Conservation (phyloP, 2,888 invertebrate species). For the Ceramica pisi region DNA sequence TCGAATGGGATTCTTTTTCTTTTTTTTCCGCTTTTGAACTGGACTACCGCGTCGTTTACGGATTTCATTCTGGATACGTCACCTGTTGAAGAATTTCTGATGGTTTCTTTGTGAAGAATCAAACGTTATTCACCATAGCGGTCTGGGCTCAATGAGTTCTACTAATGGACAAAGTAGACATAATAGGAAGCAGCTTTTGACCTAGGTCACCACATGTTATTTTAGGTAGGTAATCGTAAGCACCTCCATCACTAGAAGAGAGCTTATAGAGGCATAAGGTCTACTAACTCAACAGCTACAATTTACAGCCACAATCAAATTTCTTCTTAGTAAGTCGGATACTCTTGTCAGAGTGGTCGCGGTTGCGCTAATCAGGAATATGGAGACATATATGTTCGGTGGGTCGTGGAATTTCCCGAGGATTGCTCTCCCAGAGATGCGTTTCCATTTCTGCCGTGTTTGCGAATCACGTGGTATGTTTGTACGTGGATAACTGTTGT, state of each 20-base stretch:
- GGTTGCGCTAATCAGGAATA: too few relatives aligned
- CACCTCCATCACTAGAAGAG: background rate
- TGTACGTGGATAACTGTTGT: too few relatives aligned
- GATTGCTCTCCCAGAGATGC: too few relatives aligned
- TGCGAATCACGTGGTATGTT: background rate
- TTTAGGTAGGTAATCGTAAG: background rate
- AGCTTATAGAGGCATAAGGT: too few relatives aligned
- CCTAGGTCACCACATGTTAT: background rate
- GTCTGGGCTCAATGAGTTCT: background rate
- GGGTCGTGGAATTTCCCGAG: too few relatives aligned
- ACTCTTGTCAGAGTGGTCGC: too few relatives aligned
- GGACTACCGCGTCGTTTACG: conserved; percentile 77
- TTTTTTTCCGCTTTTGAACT: conserved; percentile 65
- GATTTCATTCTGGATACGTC: conserved; percentile 47
- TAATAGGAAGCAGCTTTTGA: background rate
- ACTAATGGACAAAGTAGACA: background rate
- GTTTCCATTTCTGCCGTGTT: too few relatives aligned
- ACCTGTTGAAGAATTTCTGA: conserved; percentile 41
- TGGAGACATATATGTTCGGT: too few relatives aligned
- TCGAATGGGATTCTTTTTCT: conserved; percentile 63
- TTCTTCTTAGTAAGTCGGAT: too few relatives aligned
- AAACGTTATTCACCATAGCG: background rate
- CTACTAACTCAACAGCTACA: too few relatives aligned
- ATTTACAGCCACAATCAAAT: too few relatives aligned
- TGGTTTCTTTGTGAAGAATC: background rate